Evolutionary conservation across 2,888 invertebrate genomes (phyloP), one percentile per base, ranked within the genome.

Genomic region (Chymomyza procnemis): DNA sequence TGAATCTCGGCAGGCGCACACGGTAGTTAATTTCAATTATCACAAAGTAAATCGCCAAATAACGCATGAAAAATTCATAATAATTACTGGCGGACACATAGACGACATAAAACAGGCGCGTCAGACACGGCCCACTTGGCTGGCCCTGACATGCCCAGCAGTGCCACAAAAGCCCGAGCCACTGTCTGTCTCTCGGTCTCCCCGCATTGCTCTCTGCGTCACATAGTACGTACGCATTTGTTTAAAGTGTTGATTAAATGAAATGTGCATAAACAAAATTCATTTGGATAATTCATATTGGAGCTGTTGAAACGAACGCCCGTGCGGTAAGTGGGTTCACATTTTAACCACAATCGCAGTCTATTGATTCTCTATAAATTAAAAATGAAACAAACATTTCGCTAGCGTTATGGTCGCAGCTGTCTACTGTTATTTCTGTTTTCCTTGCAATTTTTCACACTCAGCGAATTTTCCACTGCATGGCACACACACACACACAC

Each of bases 191-290:
- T 3, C 50, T n/a, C 19, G 50, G 59, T 12, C 64, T 59, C 59
- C 52, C 41, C 22, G 30, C 30, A 57, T 57, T 12, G 22, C 30
- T 56, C 47, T 64, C 30, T 57, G 14, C 18, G 18, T 34, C 64
- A 65, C 55, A 69, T 5, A 18, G 5, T 46, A 4, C 16, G 5
- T 46, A 4, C 16, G 18, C 21, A 52, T 59, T 71, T 70, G 56
- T 57, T 65, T 59, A 16, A 64, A 74, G 69, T 65, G 69, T 67
- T 67, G 64, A 66, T 64, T 71, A 58, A 66, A 71, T 71, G 75
- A 64, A 69, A 73, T 65, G 57, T 67, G 41, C 66, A 61, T 66
- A 54, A 66, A 57, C 62, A 67, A 63, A 63, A 60, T 41, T n/a
- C n/a, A 55, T 61, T 64, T 67, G 60, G 63, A 62, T 61, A 67